Conservation (phyloP, 2,113 vertebrate genomes). For the Stigmatopora argus region DNA sequence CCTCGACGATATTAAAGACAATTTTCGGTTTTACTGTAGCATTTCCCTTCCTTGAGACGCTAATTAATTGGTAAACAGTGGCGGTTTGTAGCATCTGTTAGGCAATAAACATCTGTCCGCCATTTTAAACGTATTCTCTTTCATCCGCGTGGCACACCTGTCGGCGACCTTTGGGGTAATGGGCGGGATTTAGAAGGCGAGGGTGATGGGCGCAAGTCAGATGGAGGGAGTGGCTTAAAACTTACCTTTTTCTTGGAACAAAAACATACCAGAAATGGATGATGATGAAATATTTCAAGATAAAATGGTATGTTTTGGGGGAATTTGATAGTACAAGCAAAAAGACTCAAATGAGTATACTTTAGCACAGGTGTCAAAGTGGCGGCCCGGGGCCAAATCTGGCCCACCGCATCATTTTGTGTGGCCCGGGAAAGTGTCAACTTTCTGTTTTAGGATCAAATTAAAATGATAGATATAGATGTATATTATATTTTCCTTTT, state of each 20-base stretch:
- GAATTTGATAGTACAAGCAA: too few relatives aligned
- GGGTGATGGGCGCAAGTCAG: background rate
- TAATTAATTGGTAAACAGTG: background rate
- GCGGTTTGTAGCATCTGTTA: background rate
- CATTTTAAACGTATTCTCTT: background rate
- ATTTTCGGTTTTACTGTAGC: background rate
- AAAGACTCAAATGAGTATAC: too few relatives aligned
- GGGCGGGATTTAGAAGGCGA: background rate
- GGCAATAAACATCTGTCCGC: background rate
- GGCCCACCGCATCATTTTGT: too few relatives aligned
- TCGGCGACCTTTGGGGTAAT: background rate
- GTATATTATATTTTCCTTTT: too few relatives aligned
- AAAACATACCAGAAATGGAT: background rate
- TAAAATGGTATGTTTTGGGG: too few relatives aligned
- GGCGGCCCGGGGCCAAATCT: too few relatives aligned
- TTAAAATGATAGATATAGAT: too few relatives aligned
- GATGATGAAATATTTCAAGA: too few relatives aligned
- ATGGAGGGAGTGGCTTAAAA: background rate
- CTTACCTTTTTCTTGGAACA: background rate
- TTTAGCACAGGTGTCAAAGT: too few relatives aligned
- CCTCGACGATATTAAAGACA: background rate
- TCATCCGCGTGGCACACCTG: background rate
- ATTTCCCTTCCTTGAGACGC: background rate
- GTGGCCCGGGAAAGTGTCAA: too few relatives aligned
- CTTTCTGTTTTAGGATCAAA: too few relatives aligned